Conservation (phyloP, 2,797 vertebrate genomes). For the Anabacerthia variegaticeps region DNA sequence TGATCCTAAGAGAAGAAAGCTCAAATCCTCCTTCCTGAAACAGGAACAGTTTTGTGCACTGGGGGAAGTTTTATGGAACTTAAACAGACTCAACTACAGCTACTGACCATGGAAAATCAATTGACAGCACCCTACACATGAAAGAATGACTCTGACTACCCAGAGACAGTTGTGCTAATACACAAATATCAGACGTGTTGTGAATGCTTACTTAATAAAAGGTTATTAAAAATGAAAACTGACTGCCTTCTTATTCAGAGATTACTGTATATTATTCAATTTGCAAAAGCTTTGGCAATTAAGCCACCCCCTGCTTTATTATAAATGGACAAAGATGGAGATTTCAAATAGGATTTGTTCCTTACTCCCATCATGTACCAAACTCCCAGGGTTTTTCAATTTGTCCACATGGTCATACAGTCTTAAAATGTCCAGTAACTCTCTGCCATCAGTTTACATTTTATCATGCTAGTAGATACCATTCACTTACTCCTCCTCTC, state of each 20-base stretch:
- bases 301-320: neutral
- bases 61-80: constrained; percentile 2
- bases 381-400: neutral
- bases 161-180: neutral
- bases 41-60: neutral
- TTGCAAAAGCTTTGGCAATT: neutral
- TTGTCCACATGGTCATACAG: accelerated
- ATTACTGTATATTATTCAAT: neutral
- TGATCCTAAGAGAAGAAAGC: constrained; percentile 13
- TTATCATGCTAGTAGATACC: neutral
- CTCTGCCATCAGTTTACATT: neutral
- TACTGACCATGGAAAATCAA: neutral
- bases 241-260: neutral
- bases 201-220: neutral
- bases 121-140: neutral
- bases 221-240: constrained; percentile 32
- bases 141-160: neutral
- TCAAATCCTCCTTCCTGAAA: neutral
- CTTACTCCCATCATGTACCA: neutral
- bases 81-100: neutral
- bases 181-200: neutral
- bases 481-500: neutral
- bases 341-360: neutral
- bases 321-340: neutral
- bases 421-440: neutral